These are phyloP conservation scores for Synergus gifuensis DNA, from an alignment of 2,888 invertebrate genomes.

Conservation along the genomic window DNA sequence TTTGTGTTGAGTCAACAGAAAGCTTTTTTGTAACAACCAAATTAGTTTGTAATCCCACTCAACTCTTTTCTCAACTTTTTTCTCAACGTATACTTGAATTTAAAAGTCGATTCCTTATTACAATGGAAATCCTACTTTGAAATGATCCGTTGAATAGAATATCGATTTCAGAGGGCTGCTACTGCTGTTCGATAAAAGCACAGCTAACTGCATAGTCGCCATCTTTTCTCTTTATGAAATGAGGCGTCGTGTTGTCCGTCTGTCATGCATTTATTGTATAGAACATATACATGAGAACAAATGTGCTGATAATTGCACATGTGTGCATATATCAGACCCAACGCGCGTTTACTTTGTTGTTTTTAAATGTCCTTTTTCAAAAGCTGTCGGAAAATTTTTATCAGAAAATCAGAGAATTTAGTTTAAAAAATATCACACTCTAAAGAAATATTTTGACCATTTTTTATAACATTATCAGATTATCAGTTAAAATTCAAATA, in stretches of 20 bases:
- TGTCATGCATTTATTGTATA: too few species aligned
- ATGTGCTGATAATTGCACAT: background rate
- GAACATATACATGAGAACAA: background rate
- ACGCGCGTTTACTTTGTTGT: too few species aligned
- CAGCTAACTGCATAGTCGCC: conserved; percentile 42
- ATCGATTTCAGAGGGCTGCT: background rate
- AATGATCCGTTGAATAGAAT: background rate
- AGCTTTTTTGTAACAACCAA: too few species aligned
- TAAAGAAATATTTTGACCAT: too few species aligned
- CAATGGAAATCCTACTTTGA: background rate
- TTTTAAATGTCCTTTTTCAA: background rate
- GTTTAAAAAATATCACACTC: too few species aligned
- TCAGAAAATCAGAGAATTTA: too few species aligned
- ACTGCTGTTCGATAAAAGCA: conserved; percentile 51
- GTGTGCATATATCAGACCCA: background rate
- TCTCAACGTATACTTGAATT: background rate
- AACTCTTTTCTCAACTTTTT: too few species aligned
- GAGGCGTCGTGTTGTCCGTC: conserved; percentile 44
- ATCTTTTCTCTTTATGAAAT: conserved; percentile 53
- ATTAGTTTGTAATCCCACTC: too few species aligned
- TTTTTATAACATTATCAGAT: too few species aligned
- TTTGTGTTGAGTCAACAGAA: too few species aligned
- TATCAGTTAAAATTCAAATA: too few species aligned
- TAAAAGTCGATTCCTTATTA: background rate
- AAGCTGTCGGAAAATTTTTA: background rate